Evolutionary conservation across 2,797 vertebrate species (phyloP), one percentile per base, ranked within the genome.

Genomic region (Cossypha niveicapilla): DNA sequence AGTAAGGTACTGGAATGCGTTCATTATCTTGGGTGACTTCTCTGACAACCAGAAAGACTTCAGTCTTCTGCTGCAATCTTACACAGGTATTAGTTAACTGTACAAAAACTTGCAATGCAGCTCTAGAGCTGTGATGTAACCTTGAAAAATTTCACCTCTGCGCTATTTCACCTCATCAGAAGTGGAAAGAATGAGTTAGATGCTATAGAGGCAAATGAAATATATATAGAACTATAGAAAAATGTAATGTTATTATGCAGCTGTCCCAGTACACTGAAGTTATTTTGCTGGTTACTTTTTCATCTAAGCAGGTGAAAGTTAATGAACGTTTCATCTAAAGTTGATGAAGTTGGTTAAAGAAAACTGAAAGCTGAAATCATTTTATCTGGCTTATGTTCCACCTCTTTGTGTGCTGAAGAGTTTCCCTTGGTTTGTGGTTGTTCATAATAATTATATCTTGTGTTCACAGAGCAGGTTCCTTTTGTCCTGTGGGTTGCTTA

Each of bases 11-110:
- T 66, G 25, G 6, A 70, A 23, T 41, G 15, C 70, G 37, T 30
- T 54, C 0, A 0, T 19, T 53, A 8, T 12, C 34, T 72, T 62
- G 7, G 0, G 11, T 73, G 50, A 42, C 34, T 58, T 28, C 12
- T 54, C 30, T 45, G 73, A 61, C 13, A 8, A 10, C 13, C 27
- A 57, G 7, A 28, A 63, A 60, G 47, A 35, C 25, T 62, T 45
- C 4, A 30, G 24, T 54, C 23, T 54, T 68, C 50, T 7, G 23
- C 32, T 78, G 23, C 18, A 82, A 0, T 24, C 14, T 89, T 57
- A 51, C 0, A 1, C 37, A 44, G 34, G 28, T 30, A 5, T 44
- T 37, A 32, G n/a, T 37, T 56, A 48, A 57, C 24, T 34, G 18
- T 30, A 70, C 8, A 63, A 39, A 63, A n/a, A 56, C 10, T n/a